Conservation (phyloP, 2,797 vertebrate genomes). For the Rhinella marina region DNA sequence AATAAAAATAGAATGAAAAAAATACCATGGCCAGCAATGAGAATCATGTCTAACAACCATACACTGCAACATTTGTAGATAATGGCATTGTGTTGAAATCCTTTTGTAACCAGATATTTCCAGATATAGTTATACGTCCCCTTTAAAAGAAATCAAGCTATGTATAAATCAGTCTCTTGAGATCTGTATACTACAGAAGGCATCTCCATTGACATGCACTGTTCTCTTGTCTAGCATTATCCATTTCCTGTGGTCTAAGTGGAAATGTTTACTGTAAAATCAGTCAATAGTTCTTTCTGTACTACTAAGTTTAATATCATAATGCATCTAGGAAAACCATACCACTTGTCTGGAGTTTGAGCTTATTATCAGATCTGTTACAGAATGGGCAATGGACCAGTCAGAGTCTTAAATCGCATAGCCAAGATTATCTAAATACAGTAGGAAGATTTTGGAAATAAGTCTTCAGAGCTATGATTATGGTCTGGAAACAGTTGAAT, state of each 20-base stretch:
- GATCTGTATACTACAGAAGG: conserved; percentile 35
- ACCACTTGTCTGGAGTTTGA: conserved; percentile 41
- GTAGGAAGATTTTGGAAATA: not conserved
- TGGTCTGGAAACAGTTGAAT: not conserved
- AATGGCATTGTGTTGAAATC: not conserved
- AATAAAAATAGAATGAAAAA: no score
- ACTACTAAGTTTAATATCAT: conserved; percentile 56
- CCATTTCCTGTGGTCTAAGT: conserved; percentile 61
- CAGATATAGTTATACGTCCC: not conserved
- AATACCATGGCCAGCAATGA: not conserved
- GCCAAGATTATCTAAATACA: conserved; percentile 15
- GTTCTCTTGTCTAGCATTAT: conserved; percentile 52
- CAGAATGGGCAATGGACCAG: conserved; percentile 8
- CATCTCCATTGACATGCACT: conserved; percentile 23
- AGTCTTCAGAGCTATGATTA: not conserved
- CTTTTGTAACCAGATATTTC: not conserved
- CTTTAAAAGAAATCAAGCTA: conserved; percentile 2
- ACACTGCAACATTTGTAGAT: not conserved
- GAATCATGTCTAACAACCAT: not conserved
- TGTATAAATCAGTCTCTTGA: conserved; percentile 2
- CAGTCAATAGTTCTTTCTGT: conserved; percentile 59
- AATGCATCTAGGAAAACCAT: conserved; percentile 60
- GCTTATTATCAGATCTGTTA: conserved; percentile 51
- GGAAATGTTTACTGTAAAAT: conserved; percentile 62
- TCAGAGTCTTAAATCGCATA: not conserved